A percentile compares a stretch with the other conserved stretches of the same genome.
Evolutionary conservation across 1,140 invertebrate genomes (phyloP).

Genomic region (Rhagoletis zephyria): DNA sequence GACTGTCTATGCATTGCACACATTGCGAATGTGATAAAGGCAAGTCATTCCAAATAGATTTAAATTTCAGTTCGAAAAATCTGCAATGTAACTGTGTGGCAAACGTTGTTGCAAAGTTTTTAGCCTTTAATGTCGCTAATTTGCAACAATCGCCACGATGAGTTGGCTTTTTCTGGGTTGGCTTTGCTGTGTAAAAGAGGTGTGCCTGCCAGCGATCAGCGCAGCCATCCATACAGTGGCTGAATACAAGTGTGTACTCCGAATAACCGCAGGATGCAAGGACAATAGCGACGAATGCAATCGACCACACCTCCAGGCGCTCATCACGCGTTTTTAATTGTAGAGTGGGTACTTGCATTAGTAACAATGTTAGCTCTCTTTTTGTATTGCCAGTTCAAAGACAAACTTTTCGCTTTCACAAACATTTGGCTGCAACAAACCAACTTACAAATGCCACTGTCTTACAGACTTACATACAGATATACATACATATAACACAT

Average conservation of each 20-base stretch:
- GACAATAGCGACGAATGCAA: conserved; percentile 25
- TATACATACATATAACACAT: neutral
- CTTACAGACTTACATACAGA: no score
- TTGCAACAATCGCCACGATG: conserved; percentile 33
- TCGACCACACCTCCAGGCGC: neutral
- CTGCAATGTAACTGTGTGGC: conserved; percentile 4
- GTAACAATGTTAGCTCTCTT: no score
- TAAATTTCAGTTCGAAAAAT: neutral
- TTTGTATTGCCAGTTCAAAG: conserved; percentile 25
- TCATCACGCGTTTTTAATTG: conserved; percentile 18
- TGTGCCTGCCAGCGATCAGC: no score
- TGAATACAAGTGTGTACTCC: no score
- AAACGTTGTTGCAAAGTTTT: neutral
- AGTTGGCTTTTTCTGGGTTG: conserved; percentile 31
- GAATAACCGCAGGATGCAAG: neutral
- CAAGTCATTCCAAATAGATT: neutral
- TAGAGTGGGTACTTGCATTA: neutral
- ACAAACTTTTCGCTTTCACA: conserved; percentile 40
- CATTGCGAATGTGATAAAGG: neutral
- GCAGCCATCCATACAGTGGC: neutral
- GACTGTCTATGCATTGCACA: neutral
- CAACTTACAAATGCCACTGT: neutral
- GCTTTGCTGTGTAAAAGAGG: no score
- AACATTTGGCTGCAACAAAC: conserved; percentile 27
- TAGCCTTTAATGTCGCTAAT: conserved; percentile 27